These are phyloP conservation scores for Brenthis hecate DNA, from an alignment of 2,888 invertebrate species.

Conservation along the genomic window DNA sequence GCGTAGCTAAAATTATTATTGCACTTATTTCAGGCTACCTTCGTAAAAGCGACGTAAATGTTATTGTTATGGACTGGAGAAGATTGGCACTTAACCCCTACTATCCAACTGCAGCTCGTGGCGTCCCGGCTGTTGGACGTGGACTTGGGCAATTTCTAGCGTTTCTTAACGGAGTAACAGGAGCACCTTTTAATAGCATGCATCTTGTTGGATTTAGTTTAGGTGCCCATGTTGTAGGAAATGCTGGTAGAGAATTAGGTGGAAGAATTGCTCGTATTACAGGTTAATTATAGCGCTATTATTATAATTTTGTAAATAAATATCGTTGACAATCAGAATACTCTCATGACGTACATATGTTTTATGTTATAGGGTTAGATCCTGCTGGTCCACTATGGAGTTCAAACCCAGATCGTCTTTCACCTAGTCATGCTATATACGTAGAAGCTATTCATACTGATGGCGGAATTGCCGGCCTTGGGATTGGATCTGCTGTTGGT, in stretches of 20 bases:
- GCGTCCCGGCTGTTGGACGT: conserved; percentile 64
- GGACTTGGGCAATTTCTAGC: conserved; percentile 67
- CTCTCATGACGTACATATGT: neutral
- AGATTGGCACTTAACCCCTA: conserved; percentile 56
- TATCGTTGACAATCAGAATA: neutral
- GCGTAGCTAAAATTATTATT: too few species aligned
- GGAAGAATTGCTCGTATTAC: conserved; percentile 66
- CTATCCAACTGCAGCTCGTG: conserved; percentile 52
- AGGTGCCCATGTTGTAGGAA: conserved; percentile 73
- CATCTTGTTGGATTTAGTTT: conserved; percentile 76
- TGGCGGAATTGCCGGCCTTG: conserved; percentile 69
- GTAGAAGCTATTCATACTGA: conserved; percentile 74
- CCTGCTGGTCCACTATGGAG: conserved; percentile 66
- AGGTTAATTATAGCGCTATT: conserved; percentile 48
- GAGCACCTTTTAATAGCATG: conserved; percentile 53
- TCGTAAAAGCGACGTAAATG: conserved; percentile 57
- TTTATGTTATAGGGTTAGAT: conserved; percentile 53
- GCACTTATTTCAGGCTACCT: conserved; percentile 51
- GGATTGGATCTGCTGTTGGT: conserved; percentile 72
- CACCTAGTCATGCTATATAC: conserved; percentile 59
- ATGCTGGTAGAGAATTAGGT: conserved; percentile 60
- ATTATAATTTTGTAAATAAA: neutral
- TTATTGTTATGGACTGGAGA: conserved; percentile 70
- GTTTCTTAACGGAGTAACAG: conserved; percentile 56
- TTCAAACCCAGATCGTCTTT: conserved; percentile 47